Conservation (phyloP, 2,797 vertebrate genomes). For the Eulemur coronatus region DNA sequence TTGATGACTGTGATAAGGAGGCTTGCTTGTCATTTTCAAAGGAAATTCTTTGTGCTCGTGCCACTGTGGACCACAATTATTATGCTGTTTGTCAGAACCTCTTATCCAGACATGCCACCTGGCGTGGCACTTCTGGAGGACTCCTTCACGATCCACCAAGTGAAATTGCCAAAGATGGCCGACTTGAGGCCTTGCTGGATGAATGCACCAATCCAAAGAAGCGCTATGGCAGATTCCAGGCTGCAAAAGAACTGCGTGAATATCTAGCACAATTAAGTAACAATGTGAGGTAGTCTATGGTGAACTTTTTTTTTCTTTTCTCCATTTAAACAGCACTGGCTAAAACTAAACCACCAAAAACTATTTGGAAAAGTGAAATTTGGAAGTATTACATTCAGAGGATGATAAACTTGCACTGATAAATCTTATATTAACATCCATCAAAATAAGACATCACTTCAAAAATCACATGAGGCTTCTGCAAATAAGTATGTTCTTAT, state of each 20-base stretch:
- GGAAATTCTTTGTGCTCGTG: conserved; percentile 95
- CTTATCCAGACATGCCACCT: conserved; percentile 95
- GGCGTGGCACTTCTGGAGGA: conserved; percentile 97
- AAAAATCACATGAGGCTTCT: conserved; percentile 76
- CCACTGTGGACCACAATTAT: conserved; percentile 99
- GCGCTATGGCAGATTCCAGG: conserved; percentile 95
- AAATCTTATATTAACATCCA: conserved; percentile 74
- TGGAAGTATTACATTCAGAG: conserved; percentile 68
- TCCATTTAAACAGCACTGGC: conserved; percentile 58
- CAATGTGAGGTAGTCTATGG: conserved; percentile 93
- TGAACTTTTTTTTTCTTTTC: not conserved
- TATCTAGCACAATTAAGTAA: conserved; percentile 95
- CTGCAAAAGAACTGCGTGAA: conserved; percentile 94
- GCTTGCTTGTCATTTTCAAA: conserved; percentile 99
- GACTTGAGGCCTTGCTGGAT: conserved; percentile 94
- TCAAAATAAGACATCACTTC: conserved; percentile 76
- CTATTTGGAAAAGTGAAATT: conserved; percentile 55
- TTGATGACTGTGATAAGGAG: conserved; percentile 98
- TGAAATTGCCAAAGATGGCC: conserved; percentile 95
- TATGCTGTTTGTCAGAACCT: conserved; percentile 99
- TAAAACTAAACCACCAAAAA: conserved; percentile 74
- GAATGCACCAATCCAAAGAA: conserved; percentile 98
- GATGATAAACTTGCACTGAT: conserved; percentile 63
- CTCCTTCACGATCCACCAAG: conserved; percentile 96
- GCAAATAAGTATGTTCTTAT: conserved; percentile 82